Evolutionary conservation across 2,113 vertebrate species (phyloP).

Genomic region (Thermophis baileyi): DNA sequence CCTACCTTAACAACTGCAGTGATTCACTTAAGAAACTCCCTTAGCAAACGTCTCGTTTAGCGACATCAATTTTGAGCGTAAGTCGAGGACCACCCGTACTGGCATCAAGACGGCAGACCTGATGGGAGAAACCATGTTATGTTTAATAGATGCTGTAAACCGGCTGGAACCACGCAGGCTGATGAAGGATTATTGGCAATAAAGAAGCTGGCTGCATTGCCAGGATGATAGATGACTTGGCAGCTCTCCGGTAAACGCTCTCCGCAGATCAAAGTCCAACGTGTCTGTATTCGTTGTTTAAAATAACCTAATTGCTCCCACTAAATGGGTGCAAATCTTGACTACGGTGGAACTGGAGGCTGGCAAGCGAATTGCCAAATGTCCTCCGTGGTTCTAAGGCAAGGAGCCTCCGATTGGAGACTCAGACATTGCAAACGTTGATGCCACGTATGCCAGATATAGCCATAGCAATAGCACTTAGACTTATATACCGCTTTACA

Average conservation of each 20-base stretch:
- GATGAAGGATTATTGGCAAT: constrained; percentile 50
- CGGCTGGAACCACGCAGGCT: neutral
- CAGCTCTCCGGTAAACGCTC: constrained; percentile 41
- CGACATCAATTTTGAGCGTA: neutral
- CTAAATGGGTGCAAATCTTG: neutral
- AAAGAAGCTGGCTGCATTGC: constrained; percentile 30
- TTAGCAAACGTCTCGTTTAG: neutral
- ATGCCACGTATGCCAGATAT: neutral
- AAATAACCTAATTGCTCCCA: constrained; percentile 30
- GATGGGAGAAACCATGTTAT: neutral
- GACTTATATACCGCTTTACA: no score
- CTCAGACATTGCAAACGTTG: neutral
- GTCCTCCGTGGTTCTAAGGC: neutral
- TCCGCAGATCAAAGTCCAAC: constrained; percentile 35
- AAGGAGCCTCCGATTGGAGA: neutral
- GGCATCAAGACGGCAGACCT: neutral
- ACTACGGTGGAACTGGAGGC: neutral
- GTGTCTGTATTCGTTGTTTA: constrained; percentile 43
- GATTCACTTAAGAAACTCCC: no score
- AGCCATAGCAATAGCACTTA: no score
- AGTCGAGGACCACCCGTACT: neutral
- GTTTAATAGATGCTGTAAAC: neutral
- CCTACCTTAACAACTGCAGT: no score
- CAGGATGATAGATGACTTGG: constrained; percentile 49
- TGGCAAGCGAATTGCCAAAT: neutral